These are phyloP conservation scores for Cheilosia vernalis DNA, from an alignment of 2,888 invertebrate genomes.

Conservation along the genomic window DNA sequence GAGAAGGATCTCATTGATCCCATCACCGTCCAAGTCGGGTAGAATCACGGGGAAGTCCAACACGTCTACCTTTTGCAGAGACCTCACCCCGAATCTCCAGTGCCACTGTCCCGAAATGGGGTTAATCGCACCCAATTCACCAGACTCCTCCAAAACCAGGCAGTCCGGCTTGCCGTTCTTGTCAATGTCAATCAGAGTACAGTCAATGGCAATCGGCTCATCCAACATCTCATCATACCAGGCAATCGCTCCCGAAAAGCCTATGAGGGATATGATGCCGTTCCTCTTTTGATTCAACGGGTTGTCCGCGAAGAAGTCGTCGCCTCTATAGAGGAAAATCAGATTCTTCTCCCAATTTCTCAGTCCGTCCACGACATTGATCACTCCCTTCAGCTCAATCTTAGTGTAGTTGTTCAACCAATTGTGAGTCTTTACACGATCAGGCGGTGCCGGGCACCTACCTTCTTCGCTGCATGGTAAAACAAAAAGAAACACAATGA, in stretches of 20 bases:
- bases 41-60: constrained; percentile 89
- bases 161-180: constrained; percentile 89
- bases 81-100: constrained; percentile 83
- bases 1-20: constrained; percentile 88
- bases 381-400: constrained; percentile 88
- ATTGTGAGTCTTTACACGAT: constrained; percentile 86
- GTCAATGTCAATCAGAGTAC: constrained; percentile 89
- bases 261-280: constrained; percentile 89
- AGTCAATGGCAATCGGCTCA: constrained; percentile 89
- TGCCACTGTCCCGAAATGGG: constrained; percentile 86
- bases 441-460: constrained; percentile 86
- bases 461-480: constrained; percentile 89
- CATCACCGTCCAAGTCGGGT: constrained; percentile 89
- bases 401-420: constrained; percentile 89
- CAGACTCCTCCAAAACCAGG: constrained; percentile 89
- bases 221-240: constrained; percentile 89
- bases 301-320: constrained; percentile 85
- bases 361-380: constrained; percentile 88
- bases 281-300: constrained; percentile 83
- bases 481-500: constrained; percentile 90
- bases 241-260: constrained; percentile 88
- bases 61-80: constrained; percentile 84
- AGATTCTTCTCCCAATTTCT: constrained; percentile 88
- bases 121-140: constrained; percentile 86
- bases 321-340: constrained; percentile 89